phyloP scores from a whole-genome alignment of 2,888 invertebrate genomes.

The Holacanthella duospinosa region DNA sequence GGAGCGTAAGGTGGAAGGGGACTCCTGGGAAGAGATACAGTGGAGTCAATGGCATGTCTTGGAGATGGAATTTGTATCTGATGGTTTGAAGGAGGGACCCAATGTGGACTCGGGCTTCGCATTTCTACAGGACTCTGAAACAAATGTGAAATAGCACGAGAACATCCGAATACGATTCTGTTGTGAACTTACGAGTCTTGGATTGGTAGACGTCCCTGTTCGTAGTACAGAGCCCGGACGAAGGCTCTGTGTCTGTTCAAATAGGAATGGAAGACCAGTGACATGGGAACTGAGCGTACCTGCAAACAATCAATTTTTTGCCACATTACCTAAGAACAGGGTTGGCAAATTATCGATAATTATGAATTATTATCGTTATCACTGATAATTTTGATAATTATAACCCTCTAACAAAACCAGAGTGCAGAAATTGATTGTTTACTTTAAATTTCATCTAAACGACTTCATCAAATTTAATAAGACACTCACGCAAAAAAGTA shows the following conservation, averaged over 20 bases:
- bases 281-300: constrained; percentile 36
- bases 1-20: constrained; percentile 5
- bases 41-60: neutral
- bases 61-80: neutral
- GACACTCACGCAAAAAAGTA: too few species aligned
- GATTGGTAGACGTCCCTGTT: constrained; percentile 24
- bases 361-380: too few species aligned
- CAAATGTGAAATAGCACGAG: neutral
- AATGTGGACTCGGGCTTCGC: constrained; percentile 9
- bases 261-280: constrained; percentile 34
- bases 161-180: neutral
- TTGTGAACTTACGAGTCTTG: constrained; percentile 21
- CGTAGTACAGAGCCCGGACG: constrained; percentile 32
- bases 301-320: constrained; percentile 7
- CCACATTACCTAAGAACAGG: too few species aligned
- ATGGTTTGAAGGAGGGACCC: neutral
- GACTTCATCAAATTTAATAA: too few species aligned
- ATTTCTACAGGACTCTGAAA: constrained; percentile 7
- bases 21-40: neutral
- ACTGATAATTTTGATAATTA: too few species aligned
- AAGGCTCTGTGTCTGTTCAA: constrained; percentile 24
- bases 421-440: too few species aligned
- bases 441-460: too few species aligned
- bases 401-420: too few species aligned
- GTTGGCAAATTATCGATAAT: too few species aligned